phyloP scores from a whole-genome alignment of 2,113 vertebrate species.

The Spermophilus dauricus region DNA sequence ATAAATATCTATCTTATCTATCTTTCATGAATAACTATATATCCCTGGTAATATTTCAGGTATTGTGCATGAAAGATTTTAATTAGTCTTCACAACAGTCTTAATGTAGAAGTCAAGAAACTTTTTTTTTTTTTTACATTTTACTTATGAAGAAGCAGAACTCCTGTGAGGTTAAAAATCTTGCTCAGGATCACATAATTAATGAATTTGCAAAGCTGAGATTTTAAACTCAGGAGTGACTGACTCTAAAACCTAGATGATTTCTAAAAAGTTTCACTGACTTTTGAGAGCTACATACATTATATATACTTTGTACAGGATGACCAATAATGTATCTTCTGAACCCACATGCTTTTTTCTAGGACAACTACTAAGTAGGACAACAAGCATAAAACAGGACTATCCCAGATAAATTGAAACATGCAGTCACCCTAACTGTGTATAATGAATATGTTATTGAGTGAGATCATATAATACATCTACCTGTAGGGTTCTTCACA shows the following conservation, averaged over 20 bases:
- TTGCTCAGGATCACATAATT: not conserved
- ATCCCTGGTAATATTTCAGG: not conserved
- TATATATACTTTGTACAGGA: not conserved
- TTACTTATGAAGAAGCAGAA: slow-evolving; percentile 34
- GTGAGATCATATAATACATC: slow-evolving; percentile 4
- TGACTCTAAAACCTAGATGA: not conserved
- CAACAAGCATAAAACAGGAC: not conserved
- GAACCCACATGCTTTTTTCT: not conserved
- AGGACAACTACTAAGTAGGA: not conserved
- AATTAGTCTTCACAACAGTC: not conserved
- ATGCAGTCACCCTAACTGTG: not conserved
- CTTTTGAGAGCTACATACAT: not conserved
- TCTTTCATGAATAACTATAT: not conserved
- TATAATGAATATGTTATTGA: not conserved
- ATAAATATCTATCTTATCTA: not conserved
- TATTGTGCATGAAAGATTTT: not conserved
- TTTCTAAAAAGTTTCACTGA: not conserved
- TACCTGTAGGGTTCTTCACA: slow-evolving; percentile 59
- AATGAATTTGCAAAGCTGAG: not conserved
- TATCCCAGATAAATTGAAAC: not conserved
- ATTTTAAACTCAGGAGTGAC: not conserved
- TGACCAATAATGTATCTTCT: not conserved
- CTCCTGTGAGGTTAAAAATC: not conserved
- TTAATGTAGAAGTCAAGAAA: not conserved
- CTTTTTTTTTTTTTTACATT: not conserved